Conservation (phyloP, 2,797 vertebrate genomes). For the Rhynchotus rufescens region DNA sequence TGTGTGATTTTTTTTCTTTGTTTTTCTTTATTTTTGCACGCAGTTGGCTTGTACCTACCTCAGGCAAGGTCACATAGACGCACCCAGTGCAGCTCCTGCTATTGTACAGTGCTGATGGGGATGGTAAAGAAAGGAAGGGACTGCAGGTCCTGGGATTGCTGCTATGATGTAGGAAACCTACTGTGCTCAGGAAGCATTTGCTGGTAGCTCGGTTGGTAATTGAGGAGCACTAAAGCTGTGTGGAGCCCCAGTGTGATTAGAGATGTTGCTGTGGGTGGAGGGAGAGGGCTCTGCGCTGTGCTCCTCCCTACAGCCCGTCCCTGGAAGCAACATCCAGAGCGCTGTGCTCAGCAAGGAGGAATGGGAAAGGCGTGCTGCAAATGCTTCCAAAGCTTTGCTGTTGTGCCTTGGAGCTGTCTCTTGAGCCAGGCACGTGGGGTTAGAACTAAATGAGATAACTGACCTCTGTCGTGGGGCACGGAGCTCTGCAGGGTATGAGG, state of each 20-base stretch:
- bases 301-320: not conserved
- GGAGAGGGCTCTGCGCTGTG: not conserved
- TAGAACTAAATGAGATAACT: not conserved
- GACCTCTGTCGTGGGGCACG: not conserved
- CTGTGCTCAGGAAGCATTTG: not conserved
- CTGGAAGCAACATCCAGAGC: not conserved
- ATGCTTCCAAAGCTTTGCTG: not conserved
- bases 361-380: not conserved
- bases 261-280: not conserved
- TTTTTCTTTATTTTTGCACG: not conserved
- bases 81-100: not conserved
- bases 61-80: fast-evolving
- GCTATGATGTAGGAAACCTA: not conserved
- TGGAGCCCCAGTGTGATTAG: fast-evolving
- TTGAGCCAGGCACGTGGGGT: not conserved
- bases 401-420: not conserved
- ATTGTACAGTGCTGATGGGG: not conserved
- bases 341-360: not conserved
- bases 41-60: not conserved
- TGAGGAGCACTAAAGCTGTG: not conserved
- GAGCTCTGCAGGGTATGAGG: not conserved
- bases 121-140: not conserved
- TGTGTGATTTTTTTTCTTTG: not conserved
- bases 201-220: not conserved
- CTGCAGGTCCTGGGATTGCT: not conserved